A percentile compares a stretch with the other conserved stretches of the same genome.
phyloP scores from a whole-genome alignment of 2,888 invertebrate genomes.

The Cheiracanthium punctorium region DNA sequence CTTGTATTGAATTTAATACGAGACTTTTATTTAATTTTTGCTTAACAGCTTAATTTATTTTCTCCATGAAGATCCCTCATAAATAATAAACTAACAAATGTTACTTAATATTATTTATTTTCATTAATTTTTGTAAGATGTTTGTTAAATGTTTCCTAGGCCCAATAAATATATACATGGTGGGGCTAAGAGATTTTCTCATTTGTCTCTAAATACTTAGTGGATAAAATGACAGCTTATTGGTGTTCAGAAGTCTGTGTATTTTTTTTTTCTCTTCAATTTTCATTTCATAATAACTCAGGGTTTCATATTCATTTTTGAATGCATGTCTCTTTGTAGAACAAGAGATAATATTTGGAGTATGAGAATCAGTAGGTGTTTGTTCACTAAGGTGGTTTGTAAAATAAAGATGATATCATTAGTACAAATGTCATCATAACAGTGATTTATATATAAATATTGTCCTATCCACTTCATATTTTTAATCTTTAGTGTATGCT shows the following conservation, averaged over 20 bases:
- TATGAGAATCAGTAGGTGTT: neutral
- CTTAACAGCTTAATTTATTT: too few species aligned
- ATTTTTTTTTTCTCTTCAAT: neutral
- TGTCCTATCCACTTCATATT: neutral
- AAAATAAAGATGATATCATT: neutral
- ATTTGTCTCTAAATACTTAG: too few species aligned
- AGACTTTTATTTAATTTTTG: too few species aligned
- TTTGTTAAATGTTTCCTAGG: too few species aligned
- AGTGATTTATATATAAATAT: neutral
- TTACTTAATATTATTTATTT: too few species aligned
- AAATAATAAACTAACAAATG: too few species aligned
- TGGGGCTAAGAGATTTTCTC: too few species aligned
- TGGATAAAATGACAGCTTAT: too few species aligned
- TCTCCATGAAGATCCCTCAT: too few species aligned
- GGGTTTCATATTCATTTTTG: constrained; percentile 52
- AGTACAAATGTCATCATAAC: constrained; percentile 1
- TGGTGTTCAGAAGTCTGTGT: neutral
- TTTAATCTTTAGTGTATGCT: neutral
- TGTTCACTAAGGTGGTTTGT: constrained; percentile 17
- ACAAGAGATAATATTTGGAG: neutral
- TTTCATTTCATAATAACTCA: constrained; percentile 43
- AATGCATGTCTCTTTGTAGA: constrained; percentile 2
- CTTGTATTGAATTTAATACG: too few species aligned
- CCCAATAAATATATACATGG: too few species aligned
- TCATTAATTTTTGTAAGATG: too few species aligned